phyloP scores from a whole-genome alignment of 1,140 invertebrate species.

The Neodiprion lecontei region DNA sequence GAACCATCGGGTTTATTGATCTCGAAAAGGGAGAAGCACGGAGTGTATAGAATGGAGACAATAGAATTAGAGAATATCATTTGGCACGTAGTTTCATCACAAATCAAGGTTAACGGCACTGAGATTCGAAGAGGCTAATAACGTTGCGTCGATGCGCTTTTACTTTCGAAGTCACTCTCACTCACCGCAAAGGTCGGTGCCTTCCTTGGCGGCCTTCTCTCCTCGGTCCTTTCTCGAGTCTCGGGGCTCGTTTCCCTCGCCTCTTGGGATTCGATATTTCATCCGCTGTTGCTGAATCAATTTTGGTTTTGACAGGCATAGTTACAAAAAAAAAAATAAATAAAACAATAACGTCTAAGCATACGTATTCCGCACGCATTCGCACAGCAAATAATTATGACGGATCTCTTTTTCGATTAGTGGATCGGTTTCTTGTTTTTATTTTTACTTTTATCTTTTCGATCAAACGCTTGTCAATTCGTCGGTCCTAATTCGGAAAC shows the following conservation, averaged over 20 bases:
- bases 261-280: too few relatives aligned
- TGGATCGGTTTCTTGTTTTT: too few relatives aligned
- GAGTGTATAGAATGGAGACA: background rate
- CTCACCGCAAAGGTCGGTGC: constrained; percentile 22
- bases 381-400: background rate
- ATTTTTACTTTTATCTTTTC: background rate
- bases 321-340: too few relatives aligned
- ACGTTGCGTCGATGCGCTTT: constrained; percentile 20
- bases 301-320: background rate
- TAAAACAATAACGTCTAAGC: too few relatives aligned
- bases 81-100: background rate
- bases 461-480: background rate
- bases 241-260: background rate
- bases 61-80: background rate
- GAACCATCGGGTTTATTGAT: background rate
- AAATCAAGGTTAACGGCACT: constrained; percentile 10
- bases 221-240: background rate
- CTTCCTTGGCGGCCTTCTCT: constrained; percentile 28
- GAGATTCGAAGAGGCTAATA: background rate
- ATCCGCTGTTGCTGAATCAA: background rate
- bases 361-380: too few relatives aligned
- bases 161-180: constrained; percentile 44
- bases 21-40: background rate
- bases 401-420: background rate
- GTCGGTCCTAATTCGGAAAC: background rate